These are phyloP conservation scores for Sebastes kiyomatsui DNA, from an alignment of 2,797 vertebrate genomes.

Conservation along the genomic window DNA sequence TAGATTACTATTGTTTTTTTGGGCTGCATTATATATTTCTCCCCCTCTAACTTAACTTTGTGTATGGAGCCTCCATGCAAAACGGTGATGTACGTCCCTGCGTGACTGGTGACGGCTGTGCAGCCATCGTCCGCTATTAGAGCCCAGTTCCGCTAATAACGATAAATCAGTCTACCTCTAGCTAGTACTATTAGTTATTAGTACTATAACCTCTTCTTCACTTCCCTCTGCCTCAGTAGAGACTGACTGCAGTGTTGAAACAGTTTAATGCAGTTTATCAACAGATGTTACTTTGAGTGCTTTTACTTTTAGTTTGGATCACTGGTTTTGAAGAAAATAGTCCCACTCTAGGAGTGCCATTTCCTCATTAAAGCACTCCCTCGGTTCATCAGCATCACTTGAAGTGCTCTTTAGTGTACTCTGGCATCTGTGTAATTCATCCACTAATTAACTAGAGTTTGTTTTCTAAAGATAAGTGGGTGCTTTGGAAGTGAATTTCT, in stretches of 20 bases:
- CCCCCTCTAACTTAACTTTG: too few relatives aligned
- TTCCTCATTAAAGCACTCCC: conserved; percentile 16
- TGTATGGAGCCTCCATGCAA: too few relatives aligned
- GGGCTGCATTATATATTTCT: too few relatives aligned
- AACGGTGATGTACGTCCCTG: too few relatives aligned
- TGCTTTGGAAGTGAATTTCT: neutral
- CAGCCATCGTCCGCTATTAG: too few relatives aligned
- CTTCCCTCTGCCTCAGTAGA: neutral
- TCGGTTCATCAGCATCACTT: conserved; percentile 24
- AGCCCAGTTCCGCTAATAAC: too few relatives aligned
- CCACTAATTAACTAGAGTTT: neutral
- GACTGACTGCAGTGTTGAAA: neutral
- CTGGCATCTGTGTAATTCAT: neutral
- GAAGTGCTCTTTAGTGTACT: neutral
- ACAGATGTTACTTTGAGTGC: neutral
- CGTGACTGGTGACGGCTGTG: too few relatives aligned
- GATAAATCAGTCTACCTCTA: too few relatives aligned
- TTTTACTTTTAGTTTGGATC: conserved; percentile 10
- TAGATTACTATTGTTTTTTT: too few relatives aligned
- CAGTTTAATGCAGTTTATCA: neutral
- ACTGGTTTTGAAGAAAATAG: conserved; percentile 15
- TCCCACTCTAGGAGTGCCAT: conserved; percentile 43
- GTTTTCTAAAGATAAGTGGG: neutral
- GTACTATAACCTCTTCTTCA: neutral
- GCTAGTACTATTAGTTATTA: too few relatives aligned